A percentile compares a stretch with the other conserved stretches of the same genome.
These are phyloP conservation scores for Oligia latruncula DNA, from an alignment of 2,888 invertebrate genomes.

Conservation along the genomic window DNA sequence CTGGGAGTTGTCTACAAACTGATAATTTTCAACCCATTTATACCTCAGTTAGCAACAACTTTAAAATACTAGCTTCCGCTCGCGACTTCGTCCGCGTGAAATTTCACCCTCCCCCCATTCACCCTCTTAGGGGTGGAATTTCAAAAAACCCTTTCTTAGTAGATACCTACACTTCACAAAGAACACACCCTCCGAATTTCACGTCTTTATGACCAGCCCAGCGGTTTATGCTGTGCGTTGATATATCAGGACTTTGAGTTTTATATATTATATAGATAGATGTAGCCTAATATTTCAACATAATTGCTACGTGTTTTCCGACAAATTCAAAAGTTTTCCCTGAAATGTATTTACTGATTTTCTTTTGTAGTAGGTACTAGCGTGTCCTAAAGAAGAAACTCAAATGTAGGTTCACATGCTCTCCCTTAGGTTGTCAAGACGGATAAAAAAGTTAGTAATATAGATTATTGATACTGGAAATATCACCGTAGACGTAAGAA, in stretches of 20 bases:
- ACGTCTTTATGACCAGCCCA: too few relatives aligned
- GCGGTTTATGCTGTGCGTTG: too few relatives aligned
- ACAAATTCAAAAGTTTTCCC: not conserved
- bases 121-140: too few relatives aligned
- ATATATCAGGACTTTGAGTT: too few relatives aligned
- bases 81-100: too few relatives aligned
- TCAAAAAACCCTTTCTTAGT: too few relatives aligned
- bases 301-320: too few relatives aligned
- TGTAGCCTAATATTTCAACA: not conserved
- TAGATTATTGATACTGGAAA: constrained; percentile 13
- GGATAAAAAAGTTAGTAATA: constrained; percentile 16
- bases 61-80: too few relatives aligned
- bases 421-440: not conserved
- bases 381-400: constrained; percentile 18
- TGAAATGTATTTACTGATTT: not conserved
- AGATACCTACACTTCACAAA: too few relatives aligned
- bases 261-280: too few relatives aligned
- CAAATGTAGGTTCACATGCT: constrained; percentile 17
- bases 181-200: too few relatives aligned
- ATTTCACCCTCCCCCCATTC: too few relatives aligned
- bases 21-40: not conserved
- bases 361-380: not conserved
- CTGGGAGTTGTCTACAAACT: not conserved
- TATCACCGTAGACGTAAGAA: constrained; percentile 5
- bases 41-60: not conserved